Percentiles rank a stretch among this genome's conserved stretches.
phyloP scores from a whole-genome alignment of 1,140 invertebrate genomes.

The Bacillus rossius region DNA sequence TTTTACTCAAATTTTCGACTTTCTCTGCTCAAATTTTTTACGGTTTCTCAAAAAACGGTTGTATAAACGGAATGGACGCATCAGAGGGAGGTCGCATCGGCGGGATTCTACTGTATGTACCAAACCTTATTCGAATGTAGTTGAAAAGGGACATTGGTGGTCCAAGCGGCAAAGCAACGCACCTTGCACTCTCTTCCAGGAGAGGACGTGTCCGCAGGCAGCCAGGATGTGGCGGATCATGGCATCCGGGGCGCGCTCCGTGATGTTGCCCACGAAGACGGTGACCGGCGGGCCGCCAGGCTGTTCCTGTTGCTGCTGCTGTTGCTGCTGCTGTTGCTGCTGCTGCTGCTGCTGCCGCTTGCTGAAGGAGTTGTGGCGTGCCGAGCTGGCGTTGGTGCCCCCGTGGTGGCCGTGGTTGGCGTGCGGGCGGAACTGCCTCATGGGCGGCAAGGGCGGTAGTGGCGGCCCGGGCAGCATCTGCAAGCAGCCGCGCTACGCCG shows the following conservation, averaged over 20 bases:
- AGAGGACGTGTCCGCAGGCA: slow-evolving; percentile 87
- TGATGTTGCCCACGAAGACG: slow-evolving; percentile 98
- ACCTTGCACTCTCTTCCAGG: slow-evolving; percentile 95
- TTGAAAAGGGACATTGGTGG: no score
- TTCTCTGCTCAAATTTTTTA: no score
- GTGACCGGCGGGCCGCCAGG: slow-evolving; percentile 81
- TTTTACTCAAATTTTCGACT: no score
- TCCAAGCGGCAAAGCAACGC: no score
- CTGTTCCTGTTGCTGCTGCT: slow-evolving; percentile 33
- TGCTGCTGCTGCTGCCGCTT: slow-evolving; percentile 35
- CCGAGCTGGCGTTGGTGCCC: slow-evolving; percentile 23
- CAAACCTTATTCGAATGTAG: no score
- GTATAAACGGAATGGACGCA: no score
- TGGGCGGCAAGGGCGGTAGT: slow-evolving; percentile 24
- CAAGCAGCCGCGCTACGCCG: background rate
- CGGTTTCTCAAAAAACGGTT: no score
- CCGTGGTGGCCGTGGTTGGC: slow-evolving; percentile 26
- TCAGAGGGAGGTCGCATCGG: no score
- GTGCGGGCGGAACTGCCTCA: slow-evolving; percentile 21
- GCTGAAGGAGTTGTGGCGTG: slow-evolving; percentile 29
- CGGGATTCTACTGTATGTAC: no score
- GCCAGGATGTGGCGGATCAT: slow-evolving; percentile 91
- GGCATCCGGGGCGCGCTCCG: slow-evolving; percentile 88
- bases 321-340: slow-evolving; percentile 39
- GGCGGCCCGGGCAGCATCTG: slow-evolving; percentile 29